Base-by-base conservation (phyloP, 2,888 invertebrate genomes). In the Dastarcus helophoroides region DNA sequence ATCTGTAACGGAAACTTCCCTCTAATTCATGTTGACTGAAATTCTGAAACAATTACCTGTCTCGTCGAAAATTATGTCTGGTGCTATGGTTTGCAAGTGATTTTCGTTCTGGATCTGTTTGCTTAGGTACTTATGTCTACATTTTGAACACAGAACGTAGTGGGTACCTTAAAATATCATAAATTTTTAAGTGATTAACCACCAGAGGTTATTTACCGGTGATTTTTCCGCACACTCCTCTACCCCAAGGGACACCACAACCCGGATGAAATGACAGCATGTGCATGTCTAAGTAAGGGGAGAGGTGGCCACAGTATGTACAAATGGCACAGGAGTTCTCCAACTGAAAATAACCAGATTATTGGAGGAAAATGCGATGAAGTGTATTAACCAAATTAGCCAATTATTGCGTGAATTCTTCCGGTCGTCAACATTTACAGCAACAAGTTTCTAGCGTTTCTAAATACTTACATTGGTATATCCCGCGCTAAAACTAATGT, bases 191-290 rank as follows among this genome's bases (percentile, higher is more conserved):
- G 24, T 22, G 16, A 19, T 30, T n/a, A 9, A 27, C 22, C 8
- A 22, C n/a, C 3, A 25, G 6, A 6, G 9, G 9, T 8, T 10
- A 23, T 7, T 22, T 21, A 42, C 62, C 60, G 39, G 53, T 48
- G 27, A 56, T 54, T 33, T 65, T 63, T 11, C 71, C 70, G 44
- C 72, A 71, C 29, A 55, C 56, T 2, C 65, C 67, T 30, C 64
- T 61, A 41, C 60, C 48, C 58, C 63, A 56, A 33, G 60, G 45
- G 3, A 63, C 49, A 19, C 68, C 68, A 54, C 72, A 73, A 3
- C 73, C 73, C 6, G 69, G 68, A 52, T 73, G 72, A 8, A 59
- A 51, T 1, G 57, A 52, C 14, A 60, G 49, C 63, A 71, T 63
- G 43, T 73, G 64, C 8, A 50, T 51, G 50, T 45, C 56, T 31